Percentiles rank a stretch among this genome's conserved stretches.
Conservation (phyloP, 2,797 vertebrate genomes). For the Sebastolobus altivelis region DNA sequence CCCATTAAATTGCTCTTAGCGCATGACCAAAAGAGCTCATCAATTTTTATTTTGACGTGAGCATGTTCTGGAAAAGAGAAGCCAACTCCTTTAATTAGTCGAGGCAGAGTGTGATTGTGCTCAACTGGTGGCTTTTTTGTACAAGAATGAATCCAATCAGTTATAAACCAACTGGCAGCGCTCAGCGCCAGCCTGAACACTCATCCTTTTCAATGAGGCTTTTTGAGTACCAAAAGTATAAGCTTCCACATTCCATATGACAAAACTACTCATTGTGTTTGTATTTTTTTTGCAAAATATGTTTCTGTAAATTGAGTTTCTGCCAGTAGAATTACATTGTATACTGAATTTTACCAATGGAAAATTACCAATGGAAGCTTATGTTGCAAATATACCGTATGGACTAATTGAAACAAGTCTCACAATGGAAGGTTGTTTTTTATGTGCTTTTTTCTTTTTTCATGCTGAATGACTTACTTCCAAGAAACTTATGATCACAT, state of each 20-base stretch:
- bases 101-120: constrained; percentile 14
- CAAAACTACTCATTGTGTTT: not conserved
- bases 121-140: constrained; percentile 15
- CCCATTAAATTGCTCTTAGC: constrained; percentile 26
- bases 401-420: not conserved
- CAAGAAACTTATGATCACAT: too few relatives aligned
- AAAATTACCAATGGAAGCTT: not conserved
- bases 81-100: constrained; percentile 46
- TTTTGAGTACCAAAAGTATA: not conserved
- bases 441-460: too few relatives aligned
- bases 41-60: constrained; percentile 22
- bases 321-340: not conserved
- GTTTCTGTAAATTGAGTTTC: not conserved
- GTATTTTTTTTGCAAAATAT: not conserved
- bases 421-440: not conserved
- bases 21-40: constrained; percentile 31
- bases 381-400: not conserved
- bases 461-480: too few relatives aligned
- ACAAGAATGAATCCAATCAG: constrained; percentile 47
- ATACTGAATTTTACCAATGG: not conserved
- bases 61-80: constrained; percentile 21
- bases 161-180: constrained; percentile 12
- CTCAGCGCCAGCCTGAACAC: constrained; percentile 8
- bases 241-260: not conserved
- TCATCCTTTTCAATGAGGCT: constrained; percentile 5